phyloP scores from a whole-genome alignment of 2,888 invertebrate genomes.

The Galerucella nymphaeae region DNA sequence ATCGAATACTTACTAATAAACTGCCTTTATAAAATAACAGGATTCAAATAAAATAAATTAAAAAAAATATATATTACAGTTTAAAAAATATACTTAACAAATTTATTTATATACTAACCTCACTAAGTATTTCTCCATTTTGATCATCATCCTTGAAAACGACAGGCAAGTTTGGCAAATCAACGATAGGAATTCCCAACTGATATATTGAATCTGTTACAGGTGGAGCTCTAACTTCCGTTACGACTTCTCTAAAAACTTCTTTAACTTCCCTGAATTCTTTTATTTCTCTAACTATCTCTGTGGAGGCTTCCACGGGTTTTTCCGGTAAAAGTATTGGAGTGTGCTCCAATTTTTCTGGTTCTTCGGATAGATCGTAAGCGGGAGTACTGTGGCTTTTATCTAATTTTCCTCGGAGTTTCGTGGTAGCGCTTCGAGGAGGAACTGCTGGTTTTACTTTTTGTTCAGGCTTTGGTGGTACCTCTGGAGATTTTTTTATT shows the following conservation, averaged over 20 bases:
- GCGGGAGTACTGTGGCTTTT: slow-evolving; percentile 87
- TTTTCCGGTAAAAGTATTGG: slow-evolving; percentile 20
- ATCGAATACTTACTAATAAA: too few species aligned
- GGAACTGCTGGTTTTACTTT: slow-evolving; percentile 59
- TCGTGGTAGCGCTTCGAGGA: slow-evolving; percentile 57
- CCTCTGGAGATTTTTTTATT: slow-evolving; percentile 58
- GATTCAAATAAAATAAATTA: too few species aligned
- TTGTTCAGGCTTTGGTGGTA: slow-evolving; percentile 56
- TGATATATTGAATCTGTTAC: slow-evolving; percentile 52
- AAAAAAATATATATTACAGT: neutral
- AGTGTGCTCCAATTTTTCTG: slow-evolving; percentile 34
- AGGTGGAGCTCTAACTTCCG: slow-evolving; percentile 36
- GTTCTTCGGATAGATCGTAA: slow-evolving; percentile 69
- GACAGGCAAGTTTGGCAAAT: slow-evolving; percentile 32
- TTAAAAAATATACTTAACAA: neutral
- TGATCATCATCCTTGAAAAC: neutral
- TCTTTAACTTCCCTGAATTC: slow-evolving; percentile 19
- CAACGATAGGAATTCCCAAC: slow-evolving; percentile 56
- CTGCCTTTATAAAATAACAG: too few species aligned
- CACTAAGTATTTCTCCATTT: slow-evolving; percentile 11
- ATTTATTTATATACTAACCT: slow-evolving; percentile 22
- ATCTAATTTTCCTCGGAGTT: slow-evolving; percentile 72
- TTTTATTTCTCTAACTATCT: slow-evolving; percentile 11
- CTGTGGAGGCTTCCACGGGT: slow-evolving; percentile 18
- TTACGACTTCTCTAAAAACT: slow-evolving; percentile 22